A percentile compares a stretch with the other conserved stretches of the same genome.
These are phyloP conservation scores for Drosophila kuntzei DNA, from an alignment of 2,888 invertebrate genomes.

Conservation along the genomic window DNA sequence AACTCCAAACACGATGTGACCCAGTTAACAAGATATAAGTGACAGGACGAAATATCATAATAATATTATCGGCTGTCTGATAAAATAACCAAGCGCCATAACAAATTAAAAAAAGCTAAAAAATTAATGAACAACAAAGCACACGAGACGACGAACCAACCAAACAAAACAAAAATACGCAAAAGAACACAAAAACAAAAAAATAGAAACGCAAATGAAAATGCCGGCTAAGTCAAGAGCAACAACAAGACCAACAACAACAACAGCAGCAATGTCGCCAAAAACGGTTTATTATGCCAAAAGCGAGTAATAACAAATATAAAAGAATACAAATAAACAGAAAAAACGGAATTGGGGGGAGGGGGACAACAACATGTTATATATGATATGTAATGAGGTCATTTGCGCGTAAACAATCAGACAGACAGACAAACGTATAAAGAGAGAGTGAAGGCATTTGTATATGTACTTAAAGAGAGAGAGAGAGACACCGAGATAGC, in stretches of 20 bases:
- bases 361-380: slow-evolving; percentile 64
- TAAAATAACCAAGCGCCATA: slow-evolving; percentile 40
- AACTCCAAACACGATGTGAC: slow-evolving; percentile 9
- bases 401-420: slow-evolving; percentile 78
- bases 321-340: slow-evolving; percentile 23
- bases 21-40: slow-evolving; percentile 18
- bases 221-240: slow-evolving; percentile 13
- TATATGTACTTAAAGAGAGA: background rate
- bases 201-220: slow-evolving; percentile 19
- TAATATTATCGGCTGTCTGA: slow-evolving; percentile 42
- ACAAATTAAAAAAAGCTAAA: slow-evolving; percentile 67
- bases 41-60: slow-evolving; percentile 7
- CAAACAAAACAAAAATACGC: slow-evolving; percentile 21
- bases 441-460: background rate
- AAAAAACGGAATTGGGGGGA: background rate
- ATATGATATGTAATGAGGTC: slow-evolving; percentile 76
- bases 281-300: slow-evolving; percentile 72
- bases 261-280: slow-evolving; percentile 49
- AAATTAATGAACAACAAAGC: slow-evolving; percentile 70
- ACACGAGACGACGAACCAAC: slow-evolving; percentile 25
- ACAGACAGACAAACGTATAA: slow-evolving; percentile 24
- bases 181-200: slow-evolving; percentile 3
- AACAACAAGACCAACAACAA: background rate
- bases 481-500: slow-evolving; percentile 7
- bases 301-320: slow-evolving; percentile 53